Evolutionary conservation across 1,140 invertebrate species (phyloP).

Genomic region (Nylanderia fulva): DNA sequence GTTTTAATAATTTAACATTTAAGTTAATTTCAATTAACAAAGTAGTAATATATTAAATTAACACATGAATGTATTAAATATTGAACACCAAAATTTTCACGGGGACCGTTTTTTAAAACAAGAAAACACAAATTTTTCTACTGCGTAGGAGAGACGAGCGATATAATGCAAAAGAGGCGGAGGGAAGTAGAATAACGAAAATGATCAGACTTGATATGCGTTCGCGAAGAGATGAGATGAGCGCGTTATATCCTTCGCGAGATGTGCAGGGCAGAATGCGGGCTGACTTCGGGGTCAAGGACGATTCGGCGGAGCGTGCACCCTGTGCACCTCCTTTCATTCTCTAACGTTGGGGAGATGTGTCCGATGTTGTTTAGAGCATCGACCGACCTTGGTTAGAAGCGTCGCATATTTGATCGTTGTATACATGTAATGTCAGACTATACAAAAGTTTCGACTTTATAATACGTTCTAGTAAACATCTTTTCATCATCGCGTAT

Average conservation of each 20-base stretch:
- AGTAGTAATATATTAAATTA: too few species aligned
- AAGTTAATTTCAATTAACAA: too few species aligned
- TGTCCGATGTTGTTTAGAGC: constrained; percentile 28
- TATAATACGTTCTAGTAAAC: not conserved
- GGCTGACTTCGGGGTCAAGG: constrained; percentile 76
- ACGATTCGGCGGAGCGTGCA: constrained; percentile 70
- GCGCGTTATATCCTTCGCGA: constrained; percentile 70
- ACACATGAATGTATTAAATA: too few species aligned
- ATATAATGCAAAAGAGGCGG: not conserved
- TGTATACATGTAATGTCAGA: constrained; percentile 4
- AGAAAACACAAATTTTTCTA: too few species aligned
- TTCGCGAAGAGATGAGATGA: constrained; percentile 24
- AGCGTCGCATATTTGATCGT: constrained; percentile 11
- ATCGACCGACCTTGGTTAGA: constrained; percentile 59
- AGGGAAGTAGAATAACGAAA: constrained; percentile 8
- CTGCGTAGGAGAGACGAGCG: not conserved
- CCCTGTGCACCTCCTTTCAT: constrained; percentile 55
- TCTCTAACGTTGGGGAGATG: constrained; percentile 46
- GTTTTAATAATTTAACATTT: too few species aligned
- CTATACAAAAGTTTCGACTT: not conserved
- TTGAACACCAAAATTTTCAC: too few species aligned
- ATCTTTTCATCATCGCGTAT: not conserved
- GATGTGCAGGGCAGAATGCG: constrained; percentile 71
- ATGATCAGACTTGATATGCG: constrained; percentile 34
- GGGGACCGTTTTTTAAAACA: too few species aligned